Evolutionary conservation across 2,888 invertebrate species (phyloP).

Genomic region (Helicoverpa assulta): DNA sequence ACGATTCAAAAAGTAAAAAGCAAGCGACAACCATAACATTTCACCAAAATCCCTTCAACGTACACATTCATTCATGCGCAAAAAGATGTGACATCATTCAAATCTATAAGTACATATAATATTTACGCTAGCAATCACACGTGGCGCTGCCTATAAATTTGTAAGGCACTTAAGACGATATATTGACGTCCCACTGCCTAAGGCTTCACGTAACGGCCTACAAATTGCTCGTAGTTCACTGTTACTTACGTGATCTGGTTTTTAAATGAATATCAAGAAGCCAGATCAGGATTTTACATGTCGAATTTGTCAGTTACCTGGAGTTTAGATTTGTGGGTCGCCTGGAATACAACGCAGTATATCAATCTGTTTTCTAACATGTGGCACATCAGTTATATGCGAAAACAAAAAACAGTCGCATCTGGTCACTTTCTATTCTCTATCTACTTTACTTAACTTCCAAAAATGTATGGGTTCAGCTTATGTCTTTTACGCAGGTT

Average conservation of each 20-base stretch:
- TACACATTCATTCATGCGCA: constrained; percentile 39
- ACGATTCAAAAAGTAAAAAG: neutral
- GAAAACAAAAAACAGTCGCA: no score
- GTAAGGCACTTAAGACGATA: constrained; percentile 70
- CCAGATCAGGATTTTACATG: constrained; percentile 25
- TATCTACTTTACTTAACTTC: no score
- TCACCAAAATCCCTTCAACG: constrained; percentile 51
- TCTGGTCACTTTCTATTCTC: no score
- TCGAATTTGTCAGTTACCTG: neutral
- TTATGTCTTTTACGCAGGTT: no score
- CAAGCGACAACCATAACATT: constrained; percentile 44
- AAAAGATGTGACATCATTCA: constrained; percentile 55
- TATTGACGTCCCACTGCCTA: constrained; percentile 72
- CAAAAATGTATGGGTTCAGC: no score
- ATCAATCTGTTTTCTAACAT: no score
- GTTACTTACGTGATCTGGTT: constrained; percentile 78
- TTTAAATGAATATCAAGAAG: constrained; percentile 58
- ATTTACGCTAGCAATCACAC: constrained; percentile 54
- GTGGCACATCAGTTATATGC: no score
- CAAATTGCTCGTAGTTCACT: constrained; percentile 79
- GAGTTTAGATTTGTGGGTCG: neutral
- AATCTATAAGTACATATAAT: constrained; percentile 45
- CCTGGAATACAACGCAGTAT: no score
- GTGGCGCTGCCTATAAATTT: constrained; percentile 53
- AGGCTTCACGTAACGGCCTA: constrained; percentile 73